Base-by-base conservation (phyloP, 2,888 invertebrate genomes). In the Synanthedon tipuliformis region DNA sequence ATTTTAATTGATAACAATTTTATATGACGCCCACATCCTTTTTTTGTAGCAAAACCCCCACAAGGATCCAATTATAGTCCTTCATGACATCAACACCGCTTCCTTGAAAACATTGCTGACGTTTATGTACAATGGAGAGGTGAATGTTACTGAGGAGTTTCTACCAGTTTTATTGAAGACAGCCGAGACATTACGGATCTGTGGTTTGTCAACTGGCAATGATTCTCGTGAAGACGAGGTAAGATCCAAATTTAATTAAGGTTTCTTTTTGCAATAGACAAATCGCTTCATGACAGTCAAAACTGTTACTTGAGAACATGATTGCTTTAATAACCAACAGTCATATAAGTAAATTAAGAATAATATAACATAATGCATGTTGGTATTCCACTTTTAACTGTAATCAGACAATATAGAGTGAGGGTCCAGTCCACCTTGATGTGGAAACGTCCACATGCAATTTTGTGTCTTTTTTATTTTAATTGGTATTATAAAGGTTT, bases 51-150 rank as follows among this genome's bases (percentile, higher is more conserved):
- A 91, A 76, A 92, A 92, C 87, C 92, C 92, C 71, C 91, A 91
- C 81, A 91, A 90, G 69, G 91, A 92, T 87, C 92, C 92, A 62
- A 92, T 93, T 75, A 91, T 93, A 81, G 92, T 93, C 65, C 88
- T 93, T 56, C 90, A 92, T 75, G 92, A 92, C 81, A 91, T 92
- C 63, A 89, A 90, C 70, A 90, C 90, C 61, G 88, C 88, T 59
- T 92, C 92, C 64, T 77, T 93, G 66, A 89, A 89, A 64, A 90
- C 91, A 34, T 71, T 92, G 51, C 81, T 93, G 59, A 89, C 90
- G 67, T 93, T 92, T 72, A 92, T 93, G 89, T 93, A 93, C 69
- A 91, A 92, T 67, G 93, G 93, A 5, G 92, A 93, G 75, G 92
- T 93, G 16, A 91, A 92, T 77, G 91, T 93, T 50, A 91, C 91